Conservation (phyloP, 2,797 vertebrate genomes). For the Poecilia gillii region DNA sequence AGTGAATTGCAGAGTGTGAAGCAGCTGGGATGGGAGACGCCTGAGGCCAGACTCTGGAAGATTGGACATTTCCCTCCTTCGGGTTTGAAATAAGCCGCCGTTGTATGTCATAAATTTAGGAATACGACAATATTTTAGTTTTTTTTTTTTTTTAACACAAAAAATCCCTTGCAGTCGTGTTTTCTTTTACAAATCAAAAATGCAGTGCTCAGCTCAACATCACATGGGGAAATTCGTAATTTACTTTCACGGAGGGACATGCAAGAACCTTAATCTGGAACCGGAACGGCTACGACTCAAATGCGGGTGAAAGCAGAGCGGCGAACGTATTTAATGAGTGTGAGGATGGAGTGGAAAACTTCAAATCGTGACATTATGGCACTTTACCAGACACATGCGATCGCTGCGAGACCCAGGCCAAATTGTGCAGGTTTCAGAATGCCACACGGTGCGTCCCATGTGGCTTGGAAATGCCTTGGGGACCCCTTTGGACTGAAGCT, state of each 20-base stretch:
- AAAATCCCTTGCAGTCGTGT: not conserved
- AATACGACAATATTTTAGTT: not conserved
- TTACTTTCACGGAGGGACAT: not conserved
- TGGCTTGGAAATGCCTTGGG: constrained; percentile 2
- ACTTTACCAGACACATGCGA: not conserved
- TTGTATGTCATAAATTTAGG: not conserved
- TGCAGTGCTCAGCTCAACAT: not conserved
- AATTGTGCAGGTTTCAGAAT: not conserved
- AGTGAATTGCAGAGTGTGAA: not conserved
- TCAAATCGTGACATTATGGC: not conserved
- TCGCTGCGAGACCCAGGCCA: not conserved
- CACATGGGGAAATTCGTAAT: not conserved
- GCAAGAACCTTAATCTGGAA: not conserved
- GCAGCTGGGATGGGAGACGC: not conserved
- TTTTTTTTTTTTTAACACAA: not conserved
- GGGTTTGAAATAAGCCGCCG: not conserved
- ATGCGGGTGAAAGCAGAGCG: not conserved
- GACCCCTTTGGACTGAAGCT: not conserved
- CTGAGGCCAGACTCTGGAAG: not conserved
- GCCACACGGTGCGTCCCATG: not conserved
- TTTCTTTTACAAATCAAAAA: not conserved
- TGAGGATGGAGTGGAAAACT: not conserved
- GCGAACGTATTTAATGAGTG: not conserved
- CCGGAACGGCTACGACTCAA: not conserved
- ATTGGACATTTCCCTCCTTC: not conserved